phyloP scores from a whole-genome alignment of 2,113 vertebrate genomes.

The Burhinus oedicnemus region DNA sequence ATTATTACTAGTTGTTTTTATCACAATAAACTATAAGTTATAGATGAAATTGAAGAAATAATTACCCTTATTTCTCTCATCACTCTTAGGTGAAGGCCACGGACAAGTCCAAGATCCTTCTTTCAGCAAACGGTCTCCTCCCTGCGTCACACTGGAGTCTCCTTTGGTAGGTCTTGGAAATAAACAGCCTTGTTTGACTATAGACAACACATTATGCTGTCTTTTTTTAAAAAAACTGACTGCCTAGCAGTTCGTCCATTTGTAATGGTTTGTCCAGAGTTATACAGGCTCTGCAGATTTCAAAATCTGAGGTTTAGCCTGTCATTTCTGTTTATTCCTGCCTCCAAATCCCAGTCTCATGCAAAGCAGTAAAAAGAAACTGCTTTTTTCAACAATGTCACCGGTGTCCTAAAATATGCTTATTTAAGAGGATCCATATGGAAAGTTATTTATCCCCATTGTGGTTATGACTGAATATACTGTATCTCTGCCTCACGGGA shows the following conservation, averaged over 20 bases:
- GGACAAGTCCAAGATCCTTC: neutral
- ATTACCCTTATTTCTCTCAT: neutral
- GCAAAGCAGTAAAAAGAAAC: neutral
- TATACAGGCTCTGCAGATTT: neutral
- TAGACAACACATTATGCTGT: neutral
- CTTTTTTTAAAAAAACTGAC: neutral
- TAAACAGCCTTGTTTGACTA: neutral
- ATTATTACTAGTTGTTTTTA: neutral
- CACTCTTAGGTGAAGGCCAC: neutral
- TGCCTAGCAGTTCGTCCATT: neutral
- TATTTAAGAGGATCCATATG: neutral
- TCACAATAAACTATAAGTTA: neutral
- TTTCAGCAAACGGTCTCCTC: neutral
- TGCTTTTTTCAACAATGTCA: neutral
- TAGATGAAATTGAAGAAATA: neutral
- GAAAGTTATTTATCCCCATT: neutral
- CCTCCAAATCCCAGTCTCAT: neutral
- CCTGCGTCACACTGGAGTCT: fast-evolving
- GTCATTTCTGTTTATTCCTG: neutral
- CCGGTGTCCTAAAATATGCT: neutral
- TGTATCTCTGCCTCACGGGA: neutral
- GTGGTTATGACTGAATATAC: neutral
- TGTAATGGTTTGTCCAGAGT: neutral
- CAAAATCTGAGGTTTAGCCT: neutral
- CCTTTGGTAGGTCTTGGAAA: neutral